These are phyloP conservation scores for Dufourea novaeangliae DNA, from an alignment of 1,140 invertebrate genomes.

Conservation along the genomic window DNA sequence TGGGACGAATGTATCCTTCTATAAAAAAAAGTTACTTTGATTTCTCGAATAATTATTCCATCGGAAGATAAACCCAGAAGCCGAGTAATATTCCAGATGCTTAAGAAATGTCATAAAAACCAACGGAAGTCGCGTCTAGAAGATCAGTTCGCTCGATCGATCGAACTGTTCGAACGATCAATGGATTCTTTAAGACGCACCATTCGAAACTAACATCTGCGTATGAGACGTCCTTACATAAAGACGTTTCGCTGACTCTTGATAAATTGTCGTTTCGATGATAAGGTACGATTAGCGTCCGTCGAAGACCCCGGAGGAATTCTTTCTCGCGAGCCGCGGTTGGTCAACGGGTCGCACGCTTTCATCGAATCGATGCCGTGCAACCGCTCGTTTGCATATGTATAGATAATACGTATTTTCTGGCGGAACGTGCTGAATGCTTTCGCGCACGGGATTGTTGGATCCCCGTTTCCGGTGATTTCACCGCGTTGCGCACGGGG, in stretches of 20 bases:
- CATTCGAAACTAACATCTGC: neutral
- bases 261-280: neutral
- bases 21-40: too few species aligned
- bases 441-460: constrained; percentile 53
- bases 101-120: too few species aligned
- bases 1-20: too few species aligned
- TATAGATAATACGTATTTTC: constrained; percentile 57
- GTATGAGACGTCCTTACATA: neutral
- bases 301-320: neutral
- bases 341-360: constrained; percentile 55
- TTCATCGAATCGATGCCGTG: constrained; percentile 61
- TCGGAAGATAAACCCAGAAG: too few species aligned
- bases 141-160: too few species aligned
- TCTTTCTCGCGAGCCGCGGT: neutral
- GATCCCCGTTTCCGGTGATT: constrained; percentile 48
- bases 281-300: neutral
- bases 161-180: neutral
- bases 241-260: constrained; percentile 1
- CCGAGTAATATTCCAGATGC: too few species aligned
- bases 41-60: too few species aligned
- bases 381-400: constrained; percentile 54
- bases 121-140: too few species aligned
- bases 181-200: neutral
- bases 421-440: constrained; percentile 43
- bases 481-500: constrained; percentile 34